Base-by-base conservation (phyloP, 2,888 invertebrate genomes). In the Octonoba sinensis region DNA sequence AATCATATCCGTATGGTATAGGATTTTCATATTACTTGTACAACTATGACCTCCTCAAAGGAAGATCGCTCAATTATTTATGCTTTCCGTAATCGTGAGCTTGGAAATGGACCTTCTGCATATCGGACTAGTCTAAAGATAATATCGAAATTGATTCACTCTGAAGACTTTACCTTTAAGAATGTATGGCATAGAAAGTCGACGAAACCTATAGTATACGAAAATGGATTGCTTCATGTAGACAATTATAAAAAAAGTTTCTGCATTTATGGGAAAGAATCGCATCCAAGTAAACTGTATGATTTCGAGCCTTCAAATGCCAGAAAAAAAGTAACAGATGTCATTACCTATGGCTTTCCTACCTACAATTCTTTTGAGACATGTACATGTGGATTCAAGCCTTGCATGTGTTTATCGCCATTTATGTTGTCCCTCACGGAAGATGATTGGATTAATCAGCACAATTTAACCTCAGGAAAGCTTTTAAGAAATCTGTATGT, bases 361-460 rank as follows among this genome's bases (percentile, higher is more conserved):
- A 49, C 57, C 8, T 49, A 27, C 46, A 59, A 66, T n/a, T 15
- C 18, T 18, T 18, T 47, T 27, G 24, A 47, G 3, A 12, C 59
- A 20, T 78, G 71, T 60, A 11, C 12, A 49, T 71, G 72, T 51
- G 44, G 18, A 12, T 4, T 22, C n/a, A 8, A 44, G 1, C 16
- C 16, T 20, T 72, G 72, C 51, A n/a, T 49, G 1, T 72, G 71
- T 44, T 16, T 60, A 4, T 66, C 78, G 6, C 56, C 13, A 8
- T 78, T 36, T 66, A 20, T 78, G 1, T n/a, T 78, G 2, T 66
- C 64, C 3, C n/a, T 78, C 44, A 59, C 78, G 8, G 59, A 78
- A 59, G 71, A 72, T 20, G 59, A 60, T 44, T 78, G 78, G 78
- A 18, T 78, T 8, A 49, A 66, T 27, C 65, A 66, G 18, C 36